Conservation (phyloP, 2,113 vertebrate genomes). For the Phyllostomus discolor region DNA sequence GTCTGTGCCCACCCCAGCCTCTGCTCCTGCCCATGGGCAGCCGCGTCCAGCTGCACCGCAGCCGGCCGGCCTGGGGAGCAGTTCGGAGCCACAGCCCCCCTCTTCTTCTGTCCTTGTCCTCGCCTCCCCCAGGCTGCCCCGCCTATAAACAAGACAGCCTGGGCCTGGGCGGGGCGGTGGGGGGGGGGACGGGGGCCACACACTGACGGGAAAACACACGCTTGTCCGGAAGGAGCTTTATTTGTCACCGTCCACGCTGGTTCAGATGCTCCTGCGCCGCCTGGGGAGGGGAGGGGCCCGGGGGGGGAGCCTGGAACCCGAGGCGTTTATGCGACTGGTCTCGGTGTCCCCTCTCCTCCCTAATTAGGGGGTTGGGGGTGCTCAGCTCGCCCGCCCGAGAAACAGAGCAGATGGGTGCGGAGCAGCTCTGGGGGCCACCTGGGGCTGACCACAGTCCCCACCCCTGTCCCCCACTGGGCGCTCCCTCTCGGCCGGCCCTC, state of each 20-base stretch:
- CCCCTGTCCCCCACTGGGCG: neutral
- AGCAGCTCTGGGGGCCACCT: neutral
- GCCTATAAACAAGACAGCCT: slow-evolving; percentile 63
- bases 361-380: slow-evolving; percentile 39
- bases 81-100: neutral
- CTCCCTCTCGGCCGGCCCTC: no score
- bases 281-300: neutral
- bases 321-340: slow-evolving; percentile 62
- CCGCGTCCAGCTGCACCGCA: neutral
- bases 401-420: neutral
- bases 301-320: slow-evolving; percentile 45
- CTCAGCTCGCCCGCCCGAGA: neutral
- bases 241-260: slow-evolving; percentile 63
- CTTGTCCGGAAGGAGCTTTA: slow-evolving; percentile 62
- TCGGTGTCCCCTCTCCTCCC: slow-evolving; percentile 57
- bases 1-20: neutral
- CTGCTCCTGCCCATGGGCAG: neutral
- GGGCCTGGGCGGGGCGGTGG: no score
- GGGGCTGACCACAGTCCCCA: neutral
- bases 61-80: neutral
- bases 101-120: neutral
- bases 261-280: slow-evolving; percentile 57
- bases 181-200: neutral
- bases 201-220: slow-evolving; percentile 62
- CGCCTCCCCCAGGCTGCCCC: slow-evolving; percentile 2